Evolutionary conservation across 2,113 vertebrate species (phyloP), one percentile per base, ranked within the genome.

Genomic region (Otolemur garnettii): DNA sequence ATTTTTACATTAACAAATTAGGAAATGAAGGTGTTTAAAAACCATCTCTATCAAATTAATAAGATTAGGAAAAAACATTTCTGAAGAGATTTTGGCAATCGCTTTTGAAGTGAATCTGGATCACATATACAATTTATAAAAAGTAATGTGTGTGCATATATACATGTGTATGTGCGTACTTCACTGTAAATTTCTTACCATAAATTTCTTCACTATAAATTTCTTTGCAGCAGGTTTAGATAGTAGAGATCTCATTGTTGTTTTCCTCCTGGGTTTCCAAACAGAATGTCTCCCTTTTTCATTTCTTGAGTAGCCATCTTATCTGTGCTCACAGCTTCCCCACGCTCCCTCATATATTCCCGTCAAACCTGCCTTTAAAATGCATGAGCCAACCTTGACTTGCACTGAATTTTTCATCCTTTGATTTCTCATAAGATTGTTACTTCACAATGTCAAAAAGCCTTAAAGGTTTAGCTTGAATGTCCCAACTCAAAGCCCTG

Each of bases 381-480:
- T 97, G 83, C 94, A 97, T 92, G 87, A 97, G 80, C 55, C 75
- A 71, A 33, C 22, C 24, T 93, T 97, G 53, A 38, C 77, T 93
- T 64, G 45, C 30, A n/a, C 60, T 90, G 93, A 95, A 85, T 94
- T 94, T 94, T 90, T 97, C 72, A 94, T 94, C 38, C 68, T 97
- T 96, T 97, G 94, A 97, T 92, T 97, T 97, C 77, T 92, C 42
- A 22, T 84, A 96, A 95, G 93, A 93, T 74, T 95, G 89, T 96
- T 94, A 87, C 90, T 93, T 92, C 66, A 90, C 80, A 93, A 33
- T 92, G 94, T 94, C 94, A 97, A 82, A 95, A 90, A 95, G 66
- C 78, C 89, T 97, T 92, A 96, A 96, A 96, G 84, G 82, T 92
- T 79, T 94, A 87, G 62, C 45, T 90, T 90, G 80, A 96, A 74